A percentile compares a stretch with the other conserved stretches of the same genome.
These are phyloP conservation scores for Sinosuthora webbiana DNA, from an alignment of 2,113 vertebrate species.

Conservation along the genomic window DNA sequence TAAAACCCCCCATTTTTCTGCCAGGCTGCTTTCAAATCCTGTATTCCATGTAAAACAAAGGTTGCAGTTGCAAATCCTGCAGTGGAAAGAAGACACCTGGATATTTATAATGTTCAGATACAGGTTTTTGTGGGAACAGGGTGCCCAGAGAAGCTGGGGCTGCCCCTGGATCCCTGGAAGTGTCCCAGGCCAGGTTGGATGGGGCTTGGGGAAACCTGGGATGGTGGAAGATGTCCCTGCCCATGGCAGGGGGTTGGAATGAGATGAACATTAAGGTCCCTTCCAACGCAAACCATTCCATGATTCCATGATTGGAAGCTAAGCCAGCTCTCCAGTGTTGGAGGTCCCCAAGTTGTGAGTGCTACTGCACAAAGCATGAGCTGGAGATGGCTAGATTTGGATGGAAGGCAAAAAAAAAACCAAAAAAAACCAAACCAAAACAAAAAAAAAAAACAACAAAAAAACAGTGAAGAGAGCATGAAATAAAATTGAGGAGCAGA, in stretches of 20 bases:
- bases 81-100: background rate
- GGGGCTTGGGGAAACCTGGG: background rate
- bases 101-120: fast-evolving
- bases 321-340: background rate
- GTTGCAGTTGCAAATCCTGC: background rate
- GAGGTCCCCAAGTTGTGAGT: background rate
- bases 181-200: background rate
- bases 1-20: background rate
- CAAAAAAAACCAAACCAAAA: no score
- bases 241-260: background rate
- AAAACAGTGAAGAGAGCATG: background rate
- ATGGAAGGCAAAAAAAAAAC: background rate
- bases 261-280: background rate
- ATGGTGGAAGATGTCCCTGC: background rate
- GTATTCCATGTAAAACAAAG: fast-evolving
- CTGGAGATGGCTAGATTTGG: background rate
- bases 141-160: background rate
- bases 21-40: background rate
- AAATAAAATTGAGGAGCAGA: background rate
- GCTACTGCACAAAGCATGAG: no score
- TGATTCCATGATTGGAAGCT: background rate
- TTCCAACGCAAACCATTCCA: background rate
- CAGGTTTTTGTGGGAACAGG: background rate
- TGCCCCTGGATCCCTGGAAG: background rate
- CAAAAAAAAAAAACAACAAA: no score